phyloP scores from a whole-genome alignment of 2,888 invertebrate genomes.

The Phyllotreta striolata region DNA sequence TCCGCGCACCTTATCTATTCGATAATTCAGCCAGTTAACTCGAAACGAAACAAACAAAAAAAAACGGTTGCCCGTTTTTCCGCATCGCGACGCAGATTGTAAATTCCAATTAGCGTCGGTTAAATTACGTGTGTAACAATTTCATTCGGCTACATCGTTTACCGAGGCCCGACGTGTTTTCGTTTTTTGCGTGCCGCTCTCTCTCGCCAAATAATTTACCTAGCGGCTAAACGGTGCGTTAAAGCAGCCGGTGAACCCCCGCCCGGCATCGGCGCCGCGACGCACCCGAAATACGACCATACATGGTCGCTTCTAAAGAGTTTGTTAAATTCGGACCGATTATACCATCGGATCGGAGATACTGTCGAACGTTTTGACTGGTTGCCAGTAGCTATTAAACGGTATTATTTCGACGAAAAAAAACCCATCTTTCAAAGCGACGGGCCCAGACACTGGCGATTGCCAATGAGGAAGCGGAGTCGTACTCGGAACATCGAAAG shows the following conservation, averaged over 20 bases:
- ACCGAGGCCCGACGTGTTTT: conserved; percentile 51
- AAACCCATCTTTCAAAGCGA: conserved; percentile 20
- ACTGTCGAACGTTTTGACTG: conserved; percentile 11
- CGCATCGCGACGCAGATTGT: conserved; percentile 32
- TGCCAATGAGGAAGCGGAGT: conserved; percentile 30
- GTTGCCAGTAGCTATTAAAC: conserved; percentile 28
- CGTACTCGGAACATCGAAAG: conserved; percentile 20
- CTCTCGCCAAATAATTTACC: conserved; percentile 55
- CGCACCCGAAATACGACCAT: too few relatives aligned
- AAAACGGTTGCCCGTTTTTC: conserved; percentile 27
- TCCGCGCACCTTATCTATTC: too few relatives aligned
- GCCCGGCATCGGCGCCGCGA: too few relatives aligned
- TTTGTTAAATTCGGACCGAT: too few relatives aligned
- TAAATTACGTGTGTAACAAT: conserved; percentile 50
- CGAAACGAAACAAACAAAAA: too few relatives aligned
- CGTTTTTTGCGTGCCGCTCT: conserved; percentile 50
- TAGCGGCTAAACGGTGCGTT: conserved; percentile 56
- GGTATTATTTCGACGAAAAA: conserved; percentile 18
- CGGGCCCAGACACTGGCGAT: conserved; percentile 24
- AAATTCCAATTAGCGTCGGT: conserved; percentile 43
- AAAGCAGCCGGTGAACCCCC: conserved; percentile 50
- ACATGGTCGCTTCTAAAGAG: too few relatives aligned
- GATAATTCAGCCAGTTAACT: too few relatives aligned
- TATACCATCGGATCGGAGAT: not conserved
- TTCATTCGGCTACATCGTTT: conserved; percentile 58